These are phyloP conservation scores for Nothura maculosa DNA, from an alignment of 2,797 vertebrate genomes.

Conservation along the genomic window DNA sequence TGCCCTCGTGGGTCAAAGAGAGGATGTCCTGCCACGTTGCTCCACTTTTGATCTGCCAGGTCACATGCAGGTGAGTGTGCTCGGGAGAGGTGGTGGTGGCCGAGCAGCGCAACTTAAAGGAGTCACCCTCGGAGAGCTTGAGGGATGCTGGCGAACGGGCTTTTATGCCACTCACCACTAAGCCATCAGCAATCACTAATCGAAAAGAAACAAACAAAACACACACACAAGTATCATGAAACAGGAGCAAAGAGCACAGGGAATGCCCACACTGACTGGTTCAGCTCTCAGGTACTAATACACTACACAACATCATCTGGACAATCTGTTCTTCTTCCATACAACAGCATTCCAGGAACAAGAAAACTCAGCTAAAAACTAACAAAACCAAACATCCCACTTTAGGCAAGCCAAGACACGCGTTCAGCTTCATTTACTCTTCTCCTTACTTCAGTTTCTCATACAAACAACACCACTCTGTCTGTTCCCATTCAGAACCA, in stretches of 20 bases:
- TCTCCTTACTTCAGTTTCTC: not conserved
- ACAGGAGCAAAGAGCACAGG: not conserved
- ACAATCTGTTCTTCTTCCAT: not conserved
- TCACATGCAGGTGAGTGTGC: constrained; percentile 91
- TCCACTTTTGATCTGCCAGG: constrained; percentile 84
- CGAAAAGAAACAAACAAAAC: not conserved
- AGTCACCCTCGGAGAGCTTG: constrained; percentile 85
- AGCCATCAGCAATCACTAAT: constrained; percentile 91
- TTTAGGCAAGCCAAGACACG: constrained; percentile 23
- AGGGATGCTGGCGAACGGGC: constrained; percentile 12
- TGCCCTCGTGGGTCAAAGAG: constrained; percentile 87
- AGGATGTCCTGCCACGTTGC: constrained; percentile 78
- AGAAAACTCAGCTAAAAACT: constrained; percentile 31
- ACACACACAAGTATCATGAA: not conserved
- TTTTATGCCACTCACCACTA: constrained; percentile 79
- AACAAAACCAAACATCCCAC: not conserved
- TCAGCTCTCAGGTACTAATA: not conserved
- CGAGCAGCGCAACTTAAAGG: constrained; percentile 88
- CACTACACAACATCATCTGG: not conserved
- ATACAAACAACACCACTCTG: not conserved
- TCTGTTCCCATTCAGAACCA: not conserved
- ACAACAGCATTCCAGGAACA: not conserved
- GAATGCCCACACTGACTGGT: not conserved
- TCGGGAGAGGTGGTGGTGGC: constrained; percentile 79
- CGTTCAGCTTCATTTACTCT: constrained; percentile 6